Evolutionary conservation across 2,797 vertebrate species (phyloP).

Genomic region (Myioborus melanocephalus): DNA sequence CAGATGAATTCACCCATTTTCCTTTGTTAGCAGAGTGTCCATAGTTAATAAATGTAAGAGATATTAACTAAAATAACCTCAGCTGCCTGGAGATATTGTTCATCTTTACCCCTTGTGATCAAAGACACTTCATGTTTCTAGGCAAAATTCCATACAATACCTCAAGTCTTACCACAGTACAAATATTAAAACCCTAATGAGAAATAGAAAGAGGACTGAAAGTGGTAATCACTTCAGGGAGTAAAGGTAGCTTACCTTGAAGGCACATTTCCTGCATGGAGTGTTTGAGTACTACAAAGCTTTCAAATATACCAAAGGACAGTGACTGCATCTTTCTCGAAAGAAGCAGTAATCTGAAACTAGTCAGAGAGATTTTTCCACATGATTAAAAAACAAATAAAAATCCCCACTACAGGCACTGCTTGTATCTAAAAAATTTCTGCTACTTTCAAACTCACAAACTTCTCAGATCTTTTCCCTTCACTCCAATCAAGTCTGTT

Average conservation of each 20-base stretch:
- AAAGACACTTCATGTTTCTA: not conserved
- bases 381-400: not conserved
- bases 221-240: not conserved
- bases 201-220: not conserved
- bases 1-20: not conserved
- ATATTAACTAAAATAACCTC: not conserved
- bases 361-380: not conserved
- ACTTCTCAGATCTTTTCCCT: not conserved
- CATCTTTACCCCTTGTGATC: not conserved
- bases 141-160: not conserved
- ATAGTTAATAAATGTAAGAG: not conserved
- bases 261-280: not conserved
- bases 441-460: not conserved
- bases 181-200: constrained; percentile 2
- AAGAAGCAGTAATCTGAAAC: not conserved
- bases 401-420: not conserved
- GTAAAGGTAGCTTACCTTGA: not conserved
- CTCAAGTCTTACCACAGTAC: not conserved
- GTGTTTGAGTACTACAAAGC: not conserved
- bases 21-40: not conserved
- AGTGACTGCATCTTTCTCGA: not conserved
- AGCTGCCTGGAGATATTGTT: not conserved
- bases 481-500: not conserved
- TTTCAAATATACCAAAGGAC: not conserved
- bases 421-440: not conserved